These are phyloP conservation scores for Galaxias olidus DNA, from an alignment of 2,797 vertebrate genomes.

Conservation along the genomic window DNA sequence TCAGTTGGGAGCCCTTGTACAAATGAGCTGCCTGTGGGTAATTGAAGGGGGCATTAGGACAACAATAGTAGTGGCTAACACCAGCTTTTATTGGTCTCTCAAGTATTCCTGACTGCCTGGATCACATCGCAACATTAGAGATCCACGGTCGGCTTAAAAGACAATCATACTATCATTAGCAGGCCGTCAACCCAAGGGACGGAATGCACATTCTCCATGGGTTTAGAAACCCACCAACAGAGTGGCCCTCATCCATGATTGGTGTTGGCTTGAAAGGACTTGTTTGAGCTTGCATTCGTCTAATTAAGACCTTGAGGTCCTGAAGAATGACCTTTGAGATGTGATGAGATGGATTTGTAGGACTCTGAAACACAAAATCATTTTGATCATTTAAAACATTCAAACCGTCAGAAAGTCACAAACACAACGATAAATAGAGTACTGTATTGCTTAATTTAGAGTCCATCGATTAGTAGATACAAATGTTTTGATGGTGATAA, in stretches of 20 bases:
- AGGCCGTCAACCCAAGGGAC: slow-evolving; percentile 35
- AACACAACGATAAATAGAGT: neutral
- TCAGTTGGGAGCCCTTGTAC: slow-evolving; percentile 42
- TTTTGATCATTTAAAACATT: slow-evolving; percentile 9
- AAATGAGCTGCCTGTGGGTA: slow-evolving; percentile 65
- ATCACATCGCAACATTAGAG: slow-evolving; percentile 50
- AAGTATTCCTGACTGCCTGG: slow-evolving; percentile 47
- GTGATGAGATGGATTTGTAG: neutral
- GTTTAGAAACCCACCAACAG: slow-evolving; percentile 44
- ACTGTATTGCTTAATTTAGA: neutral
- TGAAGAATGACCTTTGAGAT: neutral
- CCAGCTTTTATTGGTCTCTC: slow-evolving; percentile 53
- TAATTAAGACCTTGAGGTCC: slow-evolving; percentile 18
- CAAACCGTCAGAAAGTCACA: neutral
- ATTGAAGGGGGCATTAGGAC: slow-evolving; percentile 70
- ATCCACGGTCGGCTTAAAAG: slow-evolving; percentile 48
- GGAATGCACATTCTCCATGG: slow-evolving; percentile 46
- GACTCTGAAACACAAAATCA: neutral
- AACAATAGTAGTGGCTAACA: slow-evolving; percentile 64
- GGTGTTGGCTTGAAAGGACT: slow-evolving; percentile 40
- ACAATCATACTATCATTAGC: slow-evolving; percentile 58
- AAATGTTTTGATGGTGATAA: neutral
- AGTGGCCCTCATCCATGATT: slow-evolving; percentile 33
- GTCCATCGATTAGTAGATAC: no score
- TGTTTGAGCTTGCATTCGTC: slow-evolving; percentile 51